A percentile compares a stretch with the other conserved stretches of the same genome.
phyloP scores from a whole-genome alignment of 2,113 vertebrate genomes.

The Caretta caretta region DNA sequence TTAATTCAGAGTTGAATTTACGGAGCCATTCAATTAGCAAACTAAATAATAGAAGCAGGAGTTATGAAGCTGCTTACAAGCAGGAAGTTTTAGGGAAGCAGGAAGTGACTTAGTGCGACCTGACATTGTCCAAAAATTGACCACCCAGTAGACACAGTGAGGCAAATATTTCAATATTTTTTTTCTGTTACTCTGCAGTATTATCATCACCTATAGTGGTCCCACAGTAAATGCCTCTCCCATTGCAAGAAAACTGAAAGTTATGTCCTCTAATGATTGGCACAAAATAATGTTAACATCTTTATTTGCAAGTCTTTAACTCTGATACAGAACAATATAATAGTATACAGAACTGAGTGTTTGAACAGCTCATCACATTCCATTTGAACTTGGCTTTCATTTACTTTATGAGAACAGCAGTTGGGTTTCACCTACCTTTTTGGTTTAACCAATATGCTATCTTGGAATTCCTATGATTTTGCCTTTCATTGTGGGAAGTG shows the following conservation, averaged over 20 bases:
- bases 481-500: neutral
- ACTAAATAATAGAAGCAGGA: conserved; percentile 11
- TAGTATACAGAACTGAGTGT: neutral
- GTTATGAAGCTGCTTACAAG: conserved; percentile 1
- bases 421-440: neutral
- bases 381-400: neutral
- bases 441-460: neutral
- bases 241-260: neutral
- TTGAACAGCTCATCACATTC: fast-evolving
- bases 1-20: conserved; percentile 40
- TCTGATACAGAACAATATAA: neutral
- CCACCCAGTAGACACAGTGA: neutral
- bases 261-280: neutral
- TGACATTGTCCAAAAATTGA: neutral
- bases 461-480: neutral
- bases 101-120: neutral
- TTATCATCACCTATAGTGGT: neutral
- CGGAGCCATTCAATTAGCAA: conserved; percentile 11
- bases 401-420: neutral
- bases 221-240: neutral
- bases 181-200: neutral
- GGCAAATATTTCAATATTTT: neutral
- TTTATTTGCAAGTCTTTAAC: conserved; percentile 1
- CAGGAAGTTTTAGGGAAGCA: neutral
- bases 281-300: neutral